These are phyloP conservation scores for Yponomeuta malinellus DNA, from an alignment of 2,888 invertebrate genomes.

Conservation along the genomic window DNA sequence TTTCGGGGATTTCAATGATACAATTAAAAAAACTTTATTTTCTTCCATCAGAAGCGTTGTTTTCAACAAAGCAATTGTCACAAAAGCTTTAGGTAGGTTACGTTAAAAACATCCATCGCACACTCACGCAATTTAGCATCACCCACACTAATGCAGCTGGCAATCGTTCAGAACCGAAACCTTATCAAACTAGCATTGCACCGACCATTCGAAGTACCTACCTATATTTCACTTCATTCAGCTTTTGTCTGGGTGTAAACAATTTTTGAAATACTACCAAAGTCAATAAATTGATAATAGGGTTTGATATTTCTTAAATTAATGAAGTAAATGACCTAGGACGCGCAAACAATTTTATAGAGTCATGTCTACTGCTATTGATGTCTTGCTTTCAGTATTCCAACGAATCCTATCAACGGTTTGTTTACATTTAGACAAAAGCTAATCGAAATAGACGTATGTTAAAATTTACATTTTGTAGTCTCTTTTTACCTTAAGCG, in stretches of 20 bases:
- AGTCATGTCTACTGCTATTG: too few species aligned
- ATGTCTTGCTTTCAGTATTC: too few species aligned
- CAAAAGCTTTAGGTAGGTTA: constrained; percentile 4
- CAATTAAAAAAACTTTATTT: not conserved
- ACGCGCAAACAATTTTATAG: too few species aligned
- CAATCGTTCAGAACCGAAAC: not conserved
- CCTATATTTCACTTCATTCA: not conserved
- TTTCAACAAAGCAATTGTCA: constrained; percentile 10
- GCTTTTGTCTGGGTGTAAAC: too few species aligned
- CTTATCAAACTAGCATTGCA: constrained; percentile 9
- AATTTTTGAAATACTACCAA: too few species aligned
- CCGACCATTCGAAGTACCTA: not conserved
- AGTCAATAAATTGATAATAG: too few species aligned
- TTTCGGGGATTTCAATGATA: not conserved
- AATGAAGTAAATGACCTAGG: too few species aligned
- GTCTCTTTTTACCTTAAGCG: not conserved
- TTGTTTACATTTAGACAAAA: too few species aligned
- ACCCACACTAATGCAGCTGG: constrained; percentile 2
- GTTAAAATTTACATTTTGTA: not conserved
- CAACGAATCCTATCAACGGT: too few species aligned
- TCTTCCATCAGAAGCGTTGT: not conserved
- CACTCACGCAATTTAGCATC: not conserved
- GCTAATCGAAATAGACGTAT: not conserved
- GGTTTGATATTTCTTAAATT: too few species aligned
- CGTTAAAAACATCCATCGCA: not conserved